These are phyloP conservation scores for Astropecten irregularis DNA, from an alignment of 53 echinoderm and acorn worm genomes.

Conservation along the genomic window DNA sequence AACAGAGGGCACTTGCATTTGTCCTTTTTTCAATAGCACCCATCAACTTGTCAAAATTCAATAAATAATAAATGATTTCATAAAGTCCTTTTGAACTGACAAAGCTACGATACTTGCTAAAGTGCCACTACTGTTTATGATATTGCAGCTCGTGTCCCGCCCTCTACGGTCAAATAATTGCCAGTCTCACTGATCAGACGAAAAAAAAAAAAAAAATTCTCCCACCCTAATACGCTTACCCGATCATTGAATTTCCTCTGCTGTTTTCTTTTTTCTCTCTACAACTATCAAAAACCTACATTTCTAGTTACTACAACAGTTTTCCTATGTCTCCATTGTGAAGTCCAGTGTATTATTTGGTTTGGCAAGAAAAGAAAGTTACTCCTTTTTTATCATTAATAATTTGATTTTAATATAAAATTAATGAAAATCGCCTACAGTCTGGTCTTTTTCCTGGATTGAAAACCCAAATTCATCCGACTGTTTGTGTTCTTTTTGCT, in stretches of 20 bases:
- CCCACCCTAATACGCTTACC: background rate
- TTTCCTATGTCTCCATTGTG: background rate
- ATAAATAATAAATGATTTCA: constrained; percentile 30
- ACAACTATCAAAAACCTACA: constrained; percentile 23
- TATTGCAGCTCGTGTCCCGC: constrained; percentile 60
- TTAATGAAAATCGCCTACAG: background rate
- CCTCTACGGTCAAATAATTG: constrained; percentile 9
- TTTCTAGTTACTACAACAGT: constrained; percentile 12
- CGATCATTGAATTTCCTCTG: background rate
- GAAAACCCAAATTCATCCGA: background rate
- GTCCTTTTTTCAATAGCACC: constrained; percentile 9
- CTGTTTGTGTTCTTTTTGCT: too few relatives aligned
- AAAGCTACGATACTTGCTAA: constrained; percentile 45
- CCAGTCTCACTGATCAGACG: constrained; percentile 22
- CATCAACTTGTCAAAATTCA: constrained; percentile 49
- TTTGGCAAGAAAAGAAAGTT: background rate
- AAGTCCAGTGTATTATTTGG: constrained; percentile 8
- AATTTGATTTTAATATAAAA: background rate
- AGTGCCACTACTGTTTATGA: constrained; percentile 21
- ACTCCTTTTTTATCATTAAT: background rate
- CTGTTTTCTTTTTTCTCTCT: background rate
- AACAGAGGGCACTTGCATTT: constrained; percentile 6
- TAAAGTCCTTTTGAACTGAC: constrained; percentile 11
- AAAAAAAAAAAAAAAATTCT: background rate
- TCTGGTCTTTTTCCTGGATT: constrained; percentile 5